Percentiles rank a stretch among this genome's conserved stretches.
Conservation (phyloP, 2,113 vertebrate species). For the Osmerus mordax region DNA sequence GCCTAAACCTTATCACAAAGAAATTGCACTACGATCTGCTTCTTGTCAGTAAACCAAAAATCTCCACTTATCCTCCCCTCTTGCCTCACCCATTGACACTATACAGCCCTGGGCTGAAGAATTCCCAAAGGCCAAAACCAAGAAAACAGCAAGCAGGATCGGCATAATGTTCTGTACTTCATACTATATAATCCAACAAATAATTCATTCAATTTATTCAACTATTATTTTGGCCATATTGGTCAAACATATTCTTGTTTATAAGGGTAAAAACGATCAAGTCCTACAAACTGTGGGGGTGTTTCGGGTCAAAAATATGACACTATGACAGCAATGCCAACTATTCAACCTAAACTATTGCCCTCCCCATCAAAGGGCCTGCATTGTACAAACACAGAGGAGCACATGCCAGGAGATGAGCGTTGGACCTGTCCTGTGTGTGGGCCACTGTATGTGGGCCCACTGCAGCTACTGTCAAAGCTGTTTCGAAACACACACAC, state of each 20-base stretch:
- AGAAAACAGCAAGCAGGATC: background rate
- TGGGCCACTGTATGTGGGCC: conserved; percentile 45
- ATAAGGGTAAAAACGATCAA: background rate
- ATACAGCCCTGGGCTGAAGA: conserved; percentile 54
- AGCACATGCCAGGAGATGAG: conserved; percentile 65
- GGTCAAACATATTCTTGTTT: background rate
- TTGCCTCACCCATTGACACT: conserved; percentile 48
- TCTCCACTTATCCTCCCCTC: conserved; percentile 49
- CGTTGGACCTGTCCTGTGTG: conserved; percentile 49
- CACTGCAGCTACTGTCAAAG: conserved; percentile 51
- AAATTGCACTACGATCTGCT: conserved; percentile 25
- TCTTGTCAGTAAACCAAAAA: conserved; percentile 48
- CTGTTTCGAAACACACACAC: conserved; percentile 36
- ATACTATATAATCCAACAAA: background rate
- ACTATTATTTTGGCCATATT: background rate
- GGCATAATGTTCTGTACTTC: background rate
- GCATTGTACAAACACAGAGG: conserved; percentile 61
- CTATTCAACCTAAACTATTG: conserved; percentile 29
- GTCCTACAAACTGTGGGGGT: background rate
- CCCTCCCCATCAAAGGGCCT: conserved; percentile 61
- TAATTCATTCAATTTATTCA: background rate
- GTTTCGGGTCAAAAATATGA: background rate
- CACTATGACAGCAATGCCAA: background rate
- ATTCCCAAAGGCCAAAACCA: conserved; percentile 50
- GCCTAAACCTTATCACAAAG: conserved; percentile 42